Percentiles rank a stretch among this genome's conserved stretches.
These are phyloP conservation scores for Corapipo altera DNA, from an alignment of 2,113 vertebrate species.

Conservation along the genomic window DNA sequence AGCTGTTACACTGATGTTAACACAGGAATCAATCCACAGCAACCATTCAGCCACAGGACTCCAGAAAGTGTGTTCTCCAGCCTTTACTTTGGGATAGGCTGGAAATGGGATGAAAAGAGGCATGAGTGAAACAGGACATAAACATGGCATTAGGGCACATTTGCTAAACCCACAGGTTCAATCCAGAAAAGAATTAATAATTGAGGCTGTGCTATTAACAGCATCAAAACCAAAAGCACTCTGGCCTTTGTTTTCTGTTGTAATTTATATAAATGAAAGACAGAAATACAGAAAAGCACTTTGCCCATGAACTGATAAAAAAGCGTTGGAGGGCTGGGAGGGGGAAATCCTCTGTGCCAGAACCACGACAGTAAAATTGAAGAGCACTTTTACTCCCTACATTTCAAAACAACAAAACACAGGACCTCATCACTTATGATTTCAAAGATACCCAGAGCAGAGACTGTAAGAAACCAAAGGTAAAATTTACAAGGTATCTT, in stretches of 20 bases:
- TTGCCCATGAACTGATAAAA: neutral
- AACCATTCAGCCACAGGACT: neutral
- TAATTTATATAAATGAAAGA: neutral
- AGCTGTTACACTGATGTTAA: neutral
- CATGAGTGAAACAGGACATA: neutral
- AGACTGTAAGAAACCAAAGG: neutral
- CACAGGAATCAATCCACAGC: neutral
- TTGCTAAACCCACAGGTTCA: neutral
- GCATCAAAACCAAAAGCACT: neutral
- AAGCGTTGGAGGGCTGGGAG: accelerated
- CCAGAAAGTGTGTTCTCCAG: neutral
- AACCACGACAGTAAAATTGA: neutral
- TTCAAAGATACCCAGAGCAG: neutral
- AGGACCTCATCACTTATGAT: neutral
- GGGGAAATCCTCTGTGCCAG: neutral
- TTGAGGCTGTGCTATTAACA: neutral
- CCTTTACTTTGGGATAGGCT: neutral
- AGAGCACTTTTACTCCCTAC: neutral
- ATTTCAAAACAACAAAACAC: neutral
- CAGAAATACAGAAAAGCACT: neutral
- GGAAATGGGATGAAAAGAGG: neutral
- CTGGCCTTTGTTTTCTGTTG: neutral
- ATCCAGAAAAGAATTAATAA: neutral
- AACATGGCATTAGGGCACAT: neutral
- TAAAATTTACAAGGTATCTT: neutral